Conservation (phyloP, 2,888 invertebrate species). For the Oligia latruncula region DNA sequence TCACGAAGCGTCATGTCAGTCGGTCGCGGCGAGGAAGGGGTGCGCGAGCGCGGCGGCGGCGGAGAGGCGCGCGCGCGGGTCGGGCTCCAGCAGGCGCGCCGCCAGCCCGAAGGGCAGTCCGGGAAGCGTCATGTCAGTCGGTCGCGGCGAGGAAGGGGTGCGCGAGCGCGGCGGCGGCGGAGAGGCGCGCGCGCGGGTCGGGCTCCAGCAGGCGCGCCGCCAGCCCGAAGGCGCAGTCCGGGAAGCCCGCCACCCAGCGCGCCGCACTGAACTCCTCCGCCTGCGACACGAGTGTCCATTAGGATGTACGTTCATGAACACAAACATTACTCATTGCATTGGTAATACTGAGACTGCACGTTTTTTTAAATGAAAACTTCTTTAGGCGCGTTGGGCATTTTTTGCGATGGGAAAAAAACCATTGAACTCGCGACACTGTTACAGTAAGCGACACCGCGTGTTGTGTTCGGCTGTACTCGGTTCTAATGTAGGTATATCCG, state of each 20-base stretch:
- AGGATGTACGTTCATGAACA: neutral
- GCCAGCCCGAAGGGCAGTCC: slow-evolving; percentile 82
- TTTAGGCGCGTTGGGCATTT: too few relatives aligned
- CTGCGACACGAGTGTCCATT: slow-evolving; percentile 60
- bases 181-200: slow-evolving; percentile 94
- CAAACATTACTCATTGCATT: neutral
- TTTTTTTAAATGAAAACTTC: too few relatives aligned
- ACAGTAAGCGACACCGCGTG: too few relatives aligned
- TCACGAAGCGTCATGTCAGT: neutral
- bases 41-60: slow-evolving; percentile 73
- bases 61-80: too few relatives aligned
- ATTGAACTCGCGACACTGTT: too few relatives aligned
- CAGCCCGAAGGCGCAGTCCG: slow-evolving; percentile 93
- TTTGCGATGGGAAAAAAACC: too few relatives aligned
- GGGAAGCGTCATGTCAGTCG: slow-evolving; percentile 87
- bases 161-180: slow-evolving; percentile 93
- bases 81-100: neutral
- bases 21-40: slow-evolving; percentile 8
- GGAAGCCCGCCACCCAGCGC: slow-evolving; percentile 87
- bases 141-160: slow-evolving; percentile 92
- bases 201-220: slow-evolving; percentile 93
- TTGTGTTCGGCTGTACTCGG: too few relatives aligned
- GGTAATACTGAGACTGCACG: too few relatives aligned
- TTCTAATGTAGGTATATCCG: too few relatives aligned
- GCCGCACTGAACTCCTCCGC: slow-evolving; percentile 61